Conservation (phyloP, 2,113 vertebrate species). For the Buteo buteo region DNA sequence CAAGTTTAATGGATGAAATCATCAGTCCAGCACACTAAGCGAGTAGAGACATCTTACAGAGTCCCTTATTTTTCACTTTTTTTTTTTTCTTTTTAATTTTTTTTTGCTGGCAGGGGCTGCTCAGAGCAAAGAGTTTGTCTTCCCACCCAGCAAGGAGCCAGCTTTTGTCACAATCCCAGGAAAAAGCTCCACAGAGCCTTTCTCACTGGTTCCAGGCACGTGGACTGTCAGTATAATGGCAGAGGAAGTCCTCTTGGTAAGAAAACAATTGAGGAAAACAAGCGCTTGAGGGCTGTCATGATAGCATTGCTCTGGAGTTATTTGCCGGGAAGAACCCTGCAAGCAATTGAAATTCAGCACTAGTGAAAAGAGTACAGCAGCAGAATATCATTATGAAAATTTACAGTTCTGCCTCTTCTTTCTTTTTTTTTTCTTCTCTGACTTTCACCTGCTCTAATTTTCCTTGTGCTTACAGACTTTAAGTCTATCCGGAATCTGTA, state of each 20-base stretch:
- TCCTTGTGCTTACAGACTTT: background rate
- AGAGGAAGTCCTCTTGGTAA: conserved; percentile 89
- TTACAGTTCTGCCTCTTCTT: background rate
- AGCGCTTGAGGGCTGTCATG: background rate
- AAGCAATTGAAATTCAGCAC: background rate
- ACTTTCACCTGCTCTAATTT: background rate
- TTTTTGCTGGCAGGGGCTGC: conserved; percentile 69
- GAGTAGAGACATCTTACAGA: background rate
- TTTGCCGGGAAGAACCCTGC: background rate
- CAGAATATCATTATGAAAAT: background rate
- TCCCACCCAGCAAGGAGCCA: conserved; percentile 80
- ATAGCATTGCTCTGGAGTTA: background rate
- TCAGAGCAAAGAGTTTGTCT: conserved; percentile 85
- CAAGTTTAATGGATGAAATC: background rate
- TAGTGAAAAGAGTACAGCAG: background rate
- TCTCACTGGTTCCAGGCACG: conserved; percentile 78
- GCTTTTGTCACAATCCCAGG: conserved; percentile 87
- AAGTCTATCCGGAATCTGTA: background rate
- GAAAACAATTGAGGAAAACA: conserved; percentile 29
- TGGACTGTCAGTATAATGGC: conserved; percentile 85
- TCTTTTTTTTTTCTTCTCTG: background rate
- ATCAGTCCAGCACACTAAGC: background rate
- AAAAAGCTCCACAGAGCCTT: conserved; percentile 80
- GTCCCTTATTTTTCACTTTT: background rate
- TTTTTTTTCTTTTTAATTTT: background rate